Conservation (phyloP, 1,140 invertebrate species). For the Nylanderia fulva region DNA sequence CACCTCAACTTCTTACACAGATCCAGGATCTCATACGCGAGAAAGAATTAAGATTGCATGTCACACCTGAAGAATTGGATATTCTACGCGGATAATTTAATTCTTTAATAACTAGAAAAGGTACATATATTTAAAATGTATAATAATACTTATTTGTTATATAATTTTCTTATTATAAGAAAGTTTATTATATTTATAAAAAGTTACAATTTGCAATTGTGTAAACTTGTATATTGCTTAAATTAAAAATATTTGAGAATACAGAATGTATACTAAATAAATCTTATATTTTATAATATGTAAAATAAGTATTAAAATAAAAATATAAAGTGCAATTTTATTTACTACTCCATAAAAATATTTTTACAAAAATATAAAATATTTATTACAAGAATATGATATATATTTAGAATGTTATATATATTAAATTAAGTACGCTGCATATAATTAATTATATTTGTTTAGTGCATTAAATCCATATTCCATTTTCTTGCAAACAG, state of each 20-base stretch:
- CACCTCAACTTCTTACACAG: constrained; percentile 86
- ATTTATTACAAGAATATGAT: constrained; percentile 2
- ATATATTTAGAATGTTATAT: not conserved
- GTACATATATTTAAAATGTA: not conserved
- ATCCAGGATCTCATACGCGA: constrained; percentile 90
- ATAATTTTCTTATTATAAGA: not conserved
- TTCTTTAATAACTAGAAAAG: not conserved
- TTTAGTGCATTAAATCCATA: not conserved
- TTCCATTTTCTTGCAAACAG: not conserved
- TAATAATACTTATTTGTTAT: not conserved
- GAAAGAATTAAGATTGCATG: constrained; percentile 90
- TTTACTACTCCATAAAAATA: not conserved
- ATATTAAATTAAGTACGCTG: not conserved
- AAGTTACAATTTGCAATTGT: not conserved
- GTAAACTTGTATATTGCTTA: not conserved
- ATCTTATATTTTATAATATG: not conserved
- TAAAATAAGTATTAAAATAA: constrained; percentile 14
- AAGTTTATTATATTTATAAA: not conserved
- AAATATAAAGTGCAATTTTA: not conserved
- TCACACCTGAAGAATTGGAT: constrained; percentile 90
- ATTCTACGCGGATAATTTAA: constrained; percentile 86
- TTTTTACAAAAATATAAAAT: no score
- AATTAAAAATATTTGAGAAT: constrained; percentile 1
- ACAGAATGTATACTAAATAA: constrained; percentile 26
- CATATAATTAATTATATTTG: not conserved